Evolutionary conservation across 2,888 invertebrate genomes (phyloP), one percentile per base, ranked within the genome.

Genomic region (Eupithecia insigniata): DNA sequence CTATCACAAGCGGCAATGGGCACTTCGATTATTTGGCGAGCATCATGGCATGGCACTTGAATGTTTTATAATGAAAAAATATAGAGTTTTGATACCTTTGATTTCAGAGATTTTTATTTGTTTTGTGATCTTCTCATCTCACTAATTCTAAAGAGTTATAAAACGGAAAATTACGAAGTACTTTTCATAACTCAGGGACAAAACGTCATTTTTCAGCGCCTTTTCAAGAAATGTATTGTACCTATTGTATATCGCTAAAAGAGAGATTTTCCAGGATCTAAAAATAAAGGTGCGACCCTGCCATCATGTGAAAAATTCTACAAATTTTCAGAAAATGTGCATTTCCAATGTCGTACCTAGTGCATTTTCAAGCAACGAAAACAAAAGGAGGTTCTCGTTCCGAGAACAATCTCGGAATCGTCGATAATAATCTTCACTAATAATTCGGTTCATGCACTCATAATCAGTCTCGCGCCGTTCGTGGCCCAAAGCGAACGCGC

Each of bases 211-310:
- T 60, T 22, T 30, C 32, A 70, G 34, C 28, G 43, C 64, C 32
- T 66, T 68, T 68, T 66, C 39, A 30, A 62, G 36, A 12, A 18
- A 80, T 80, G 73, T 74, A 81, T 81, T 82, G 36, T 36, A n/a
- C 34, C 30, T 12, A n/a, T 62, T 32, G 79, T 79, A 82, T 79
- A 79, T 77, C 75, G 77, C 71, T 79, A 72, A 76, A 79, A 80
- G 78, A 77, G 76, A 82, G 80, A 78, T 81, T 83, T 82, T 80
- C 76, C 73, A 74, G 74, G 80, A 82, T 82, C 79, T 78, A 66
- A 79, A 84, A 82, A 84, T 86, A 64, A 64, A 64, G 64, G 64
- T 12, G n/a, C n/a, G n/a, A 5, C 62, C 39, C 34, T 16, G 18
- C 18, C 18, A 3, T 12, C 55, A 10, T 12, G 14, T 14, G 22